phyloP scores from a whole-genome alignment of 2,113 vertebrate species.

The Anseranas semipalmata region DNA sequence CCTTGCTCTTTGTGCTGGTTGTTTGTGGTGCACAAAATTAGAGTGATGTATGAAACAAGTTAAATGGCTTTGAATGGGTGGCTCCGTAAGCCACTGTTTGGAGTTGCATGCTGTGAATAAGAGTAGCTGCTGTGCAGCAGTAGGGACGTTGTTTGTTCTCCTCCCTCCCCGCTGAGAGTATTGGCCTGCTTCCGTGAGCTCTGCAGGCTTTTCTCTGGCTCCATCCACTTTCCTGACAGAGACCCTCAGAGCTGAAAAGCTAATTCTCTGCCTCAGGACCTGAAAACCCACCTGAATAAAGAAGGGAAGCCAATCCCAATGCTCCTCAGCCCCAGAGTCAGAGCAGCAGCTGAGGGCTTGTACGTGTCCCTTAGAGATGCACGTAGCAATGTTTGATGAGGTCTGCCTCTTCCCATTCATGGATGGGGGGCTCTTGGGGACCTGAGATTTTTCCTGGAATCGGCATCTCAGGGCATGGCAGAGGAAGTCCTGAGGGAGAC shows the following conservation, averaged over 20 bases:
- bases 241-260: not conserved
- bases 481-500: not conserved
- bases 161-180: not conserved
- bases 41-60: not conserved
- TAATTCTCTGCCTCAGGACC: not conserved
- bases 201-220: not conserved
- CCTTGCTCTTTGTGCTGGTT: not conserved
- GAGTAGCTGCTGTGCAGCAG: not conserved
- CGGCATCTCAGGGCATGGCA: not conserved
- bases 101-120: not conserved
- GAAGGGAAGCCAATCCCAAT: not conserved
- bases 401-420: not conserved
- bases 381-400: not conserved
- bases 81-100: not conserved
- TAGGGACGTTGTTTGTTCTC: not conserved
- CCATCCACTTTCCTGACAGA: not conserved
- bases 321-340: not conserved
- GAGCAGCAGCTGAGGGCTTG: not conserved
- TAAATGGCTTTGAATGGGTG: not conserved
- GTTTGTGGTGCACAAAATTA: not conserved
- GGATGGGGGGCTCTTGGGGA: not conserved
- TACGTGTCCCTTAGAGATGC: not conserved
- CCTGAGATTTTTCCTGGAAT: not conserved
- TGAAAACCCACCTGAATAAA: not conserved
- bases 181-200: not conserved